These are phyloP conservation scores for Drosophila meridiana DNA, from an alignment of 2,888 invertebrate genomes.

Conservation along the genomic window DNA sequence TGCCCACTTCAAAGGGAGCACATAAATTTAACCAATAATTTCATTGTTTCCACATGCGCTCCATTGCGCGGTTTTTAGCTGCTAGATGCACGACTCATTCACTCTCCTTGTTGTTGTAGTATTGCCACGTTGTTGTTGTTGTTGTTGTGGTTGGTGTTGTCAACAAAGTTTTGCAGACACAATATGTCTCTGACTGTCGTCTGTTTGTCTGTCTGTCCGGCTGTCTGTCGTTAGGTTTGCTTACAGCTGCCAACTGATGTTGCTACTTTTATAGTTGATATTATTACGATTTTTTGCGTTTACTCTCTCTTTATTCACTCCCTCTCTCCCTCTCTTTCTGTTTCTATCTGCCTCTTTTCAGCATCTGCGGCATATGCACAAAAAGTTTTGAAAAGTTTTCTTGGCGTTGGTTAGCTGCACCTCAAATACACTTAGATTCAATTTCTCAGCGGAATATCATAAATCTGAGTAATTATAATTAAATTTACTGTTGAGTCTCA, in stretches of 20 bases:
- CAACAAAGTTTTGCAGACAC: constrained; percentile 74
- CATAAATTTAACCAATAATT: constrained; percentile 74
- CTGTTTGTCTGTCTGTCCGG: constrained; percentile 38
- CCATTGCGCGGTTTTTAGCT: constrained; percentile 67
- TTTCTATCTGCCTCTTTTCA: constrained; percentile 28
- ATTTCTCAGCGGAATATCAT: not conserved
- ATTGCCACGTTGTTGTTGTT: constrained; percentile 12
- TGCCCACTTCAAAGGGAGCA: constrained; percentile 46
- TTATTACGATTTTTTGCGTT: constrained; percentile 65
- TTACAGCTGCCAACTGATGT: constrained; percentile 76
- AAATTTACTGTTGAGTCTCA: too few relatives aligned
- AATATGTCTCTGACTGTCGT: constrained; percentile 68
- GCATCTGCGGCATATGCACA: constrained; percentile 55
- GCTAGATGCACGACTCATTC: constrained; percentile 35
- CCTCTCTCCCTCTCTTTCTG: not conserved
- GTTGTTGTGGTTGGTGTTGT: constrained; percentile 51
- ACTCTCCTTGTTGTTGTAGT: constrained; percentile 53
- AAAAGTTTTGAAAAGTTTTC: constrained; percentile 31
- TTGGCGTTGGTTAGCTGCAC: not conserved
- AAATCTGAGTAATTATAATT: not conserved
- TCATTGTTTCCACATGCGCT: constrained; percentile 73
- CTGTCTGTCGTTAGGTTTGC: constrained; percentile 48
- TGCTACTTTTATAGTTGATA: constrained; percentile 78
- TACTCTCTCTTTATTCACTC: constrained; percentile 15
- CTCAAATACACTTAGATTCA: constrained; percentile 6